These are phyloP conservation scores for Pseudorhiza aurosa DNA, from an alignment of 30 jellyfish, hydroid and myxozoan genomes.

Conservation along the genomic window DNA sequence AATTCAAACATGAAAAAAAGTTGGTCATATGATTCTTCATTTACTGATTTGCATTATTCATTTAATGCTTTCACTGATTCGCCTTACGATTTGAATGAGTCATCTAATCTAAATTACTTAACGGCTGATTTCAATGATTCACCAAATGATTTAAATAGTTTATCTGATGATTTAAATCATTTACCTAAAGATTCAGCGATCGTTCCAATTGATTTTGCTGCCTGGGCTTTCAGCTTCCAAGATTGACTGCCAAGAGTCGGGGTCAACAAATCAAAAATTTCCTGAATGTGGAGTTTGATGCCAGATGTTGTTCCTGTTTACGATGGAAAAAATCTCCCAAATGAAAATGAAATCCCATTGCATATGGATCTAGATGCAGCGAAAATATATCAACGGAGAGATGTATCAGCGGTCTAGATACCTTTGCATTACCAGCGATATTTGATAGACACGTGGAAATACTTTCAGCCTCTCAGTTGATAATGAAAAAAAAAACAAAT, in stretches of 20 bases:
- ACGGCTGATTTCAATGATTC: not conserved
- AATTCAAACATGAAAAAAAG: not conserved
- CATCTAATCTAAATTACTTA: not conserved
- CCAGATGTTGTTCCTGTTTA: constrained; percentile 90
- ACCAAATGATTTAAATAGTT: no score
- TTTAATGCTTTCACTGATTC: no score
- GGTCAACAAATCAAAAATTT: constrained; percentile 54
- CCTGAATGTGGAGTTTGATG: constrained; percentile 72
- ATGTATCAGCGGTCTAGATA: no score
- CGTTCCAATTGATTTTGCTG: constrained; percentile 73
- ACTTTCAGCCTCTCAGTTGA: no score
- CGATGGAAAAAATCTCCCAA: no score
- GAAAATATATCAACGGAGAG: not conserved
- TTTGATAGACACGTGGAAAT: no score
- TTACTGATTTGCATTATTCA: no score
- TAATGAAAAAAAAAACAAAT: no score
- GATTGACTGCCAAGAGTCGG: constrained; percentile 61
- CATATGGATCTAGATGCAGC: no score
- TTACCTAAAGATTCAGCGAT: constrained; percentile 84
- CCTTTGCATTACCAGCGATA: no score
- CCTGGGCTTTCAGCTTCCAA: constrained; percentile 80
- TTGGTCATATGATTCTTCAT: not conserved
- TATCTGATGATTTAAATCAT: not conserved
- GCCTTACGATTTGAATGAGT: no score
- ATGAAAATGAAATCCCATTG: no score